A percentile compares a stretch with the other conserved stretches of the same genome.
These are phyloP conservation scores for Meloidogyne floridensis DNA, from an alignment of 1,140 invertebrate species.

Conservation along the genomic window DNA sequence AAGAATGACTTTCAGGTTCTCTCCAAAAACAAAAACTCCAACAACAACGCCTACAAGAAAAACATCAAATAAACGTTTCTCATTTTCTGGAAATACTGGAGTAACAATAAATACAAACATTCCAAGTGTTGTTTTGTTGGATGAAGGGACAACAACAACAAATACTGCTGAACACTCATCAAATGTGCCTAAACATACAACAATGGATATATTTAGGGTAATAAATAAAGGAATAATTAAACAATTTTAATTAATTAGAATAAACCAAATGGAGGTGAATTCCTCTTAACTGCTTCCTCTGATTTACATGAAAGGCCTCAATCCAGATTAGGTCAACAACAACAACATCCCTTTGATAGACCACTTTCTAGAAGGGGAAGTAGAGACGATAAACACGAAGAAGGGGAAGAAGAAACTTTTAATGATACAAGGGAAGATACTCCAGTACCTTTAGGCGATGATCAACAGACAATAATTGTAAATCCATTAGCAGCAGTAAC, in stretches of 20 bases:
- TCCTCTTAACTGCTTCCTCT: constrained; percentile 5
- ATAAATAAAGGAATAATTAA: not conserved
- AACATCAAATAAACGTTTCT: constrained; percentile 28
- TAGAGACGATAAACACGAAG: constrained; percentile 45
- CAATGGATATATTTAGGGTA: not conserved
- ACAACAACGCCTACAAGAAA: constrained; percentile 15
- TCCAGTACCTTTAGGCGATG: constrained; percentile 47
- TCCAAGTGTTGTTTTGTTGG: constrained; percentile 22
- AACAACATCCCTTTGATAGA: constrained; percentile 43
- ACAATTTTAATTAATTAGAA: not conserved
- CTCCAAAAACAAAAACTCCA: not conserved
- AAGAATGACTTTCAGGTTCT: constrained; percentile 24
- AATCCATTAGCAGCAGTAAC: not conserved
- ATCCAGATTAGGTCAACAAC: not conserved
- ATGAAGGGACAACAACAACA: constrained; percentile 6
- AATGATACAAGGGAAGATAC: constrained; percentile 47
- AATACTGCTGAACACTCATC: no score
- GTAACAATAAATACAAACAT: constrained; percentile 1
- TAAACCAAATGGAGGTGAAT: constrained; percentile 4
- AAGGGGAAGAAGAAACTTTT: constrained; percentile 43
- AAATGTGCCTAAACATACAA: not conserved
- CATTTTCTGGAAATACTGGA: constrained; percentile 14
- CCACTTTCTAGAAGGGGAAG: constrained; percentile 51
- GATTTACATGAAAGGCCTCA: constrained; percentile 16
- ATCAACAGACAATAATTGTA: constrained; percentile 15